A percentile compares a stretch with the other conserved stretches of the same genome.
These are phyloP conservation scores for Vannuccia rotundouncinata DNA, from an alignment of 2,888 invertebrate genomes.

Conservation along the genomic window DNA sequence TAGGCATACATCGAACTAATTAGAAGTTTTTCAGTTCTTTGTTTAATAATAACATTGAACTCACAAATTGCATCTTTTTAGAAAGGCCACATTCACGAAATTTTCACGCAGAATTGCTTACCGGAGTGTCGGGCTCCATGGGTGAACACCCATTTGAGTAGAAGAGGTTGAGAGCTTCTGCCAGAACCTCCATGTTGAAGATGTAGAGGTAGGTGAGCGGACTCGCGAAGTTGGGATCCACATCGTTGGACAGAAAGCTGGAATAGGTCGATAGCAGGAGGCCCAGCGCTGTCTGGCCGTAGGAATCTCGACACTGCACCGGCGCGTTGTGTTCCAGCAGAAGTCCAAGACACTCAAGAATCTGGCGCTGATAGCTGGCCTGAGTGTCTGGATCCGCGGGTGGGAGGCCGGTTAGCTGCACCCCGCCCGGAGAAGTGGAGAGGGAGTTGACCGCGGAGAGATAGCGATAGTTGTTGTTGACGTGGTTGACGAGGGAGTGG, in stretches of 20 bases:
- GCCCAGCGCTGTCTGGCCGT: slow-evolving; percentile 61
- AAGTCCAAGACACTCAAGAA: slow-evolving; percentile 46
- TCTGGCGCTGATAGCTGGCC: slow-evolving; percentile 47
- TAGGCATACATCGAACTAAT: no score
- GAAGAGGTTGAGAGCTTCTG: slow-evolving; percentile 6
- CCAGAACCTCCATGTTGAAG: slow-evolving; percentile 33
- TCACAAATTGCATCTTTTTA: no score
- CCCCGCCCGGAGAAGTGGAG: slow-evolving; percentile 58
- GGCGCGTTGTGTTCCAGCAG: slow-evolving; percentile 54
- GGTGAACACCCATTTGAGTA: background rate
- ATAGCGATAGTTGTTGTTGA: slow-evolving; percentile 64
- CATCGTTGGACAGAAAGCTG: slow-evolving; percentile 33
- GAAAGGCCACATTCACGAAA: no score
- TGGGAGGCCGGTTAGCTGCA: slow-evolving; percentile 56
- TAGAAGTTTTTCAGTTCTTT: no score
- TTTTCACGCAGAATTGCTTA: background rate
- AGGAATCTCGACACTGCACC: slow-evolving; percentile 65
- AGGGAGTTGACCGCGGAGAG: slow-evolving; percentile 44
- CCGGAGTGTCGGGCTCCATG: slow-evolving; percentile 28
- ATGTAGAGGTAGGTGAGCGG: slow-evolving; percentile 30
- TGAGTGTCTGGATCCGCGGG: slow-evolving; percentile 58
- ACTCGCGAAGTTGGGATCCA: slow-evolving; percentile 30
- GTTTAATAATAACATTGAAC: no score
- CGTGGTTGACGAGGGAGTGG: slow-evolving; percentile 61
- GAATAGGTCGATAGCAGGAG: slow-evolving; percentile 59